Conservation (phyloP, 2,888 invertebrate genomes). For the Drosophila dives region DNA sequence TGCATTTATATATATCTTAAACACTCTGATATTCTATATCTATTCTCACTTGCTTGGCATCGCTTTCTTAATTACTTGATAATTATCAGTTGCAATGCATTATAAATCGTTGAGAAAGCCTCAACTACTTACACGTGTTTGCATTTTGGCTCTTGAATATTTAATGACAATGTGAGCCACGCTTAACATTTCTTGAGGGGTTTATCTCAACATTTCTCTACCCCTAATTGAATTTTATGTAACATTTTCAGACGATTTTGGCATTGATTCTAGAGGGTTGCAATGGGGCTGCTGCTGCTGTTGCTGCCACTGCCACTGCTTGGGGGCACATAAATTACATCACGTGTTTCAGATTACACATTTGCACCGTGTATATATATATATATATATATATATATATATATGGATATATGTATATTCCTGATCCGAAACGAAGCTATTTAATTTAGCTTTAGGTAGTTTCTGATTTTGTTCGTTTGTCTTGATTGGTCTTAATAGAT, state of each 20-base stretch:
- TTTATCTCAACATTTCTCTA: constrained; percentile 40
- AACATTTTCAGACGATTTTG: constrained; percentile 17
- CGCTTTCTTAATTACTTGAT: constrained; percentile 19
- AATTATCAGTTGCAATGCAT: constrained; percentile 23
- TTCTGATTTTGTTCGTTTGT: constrained; percentile 1
- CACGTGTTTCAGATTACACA: constrained; percentile 71
- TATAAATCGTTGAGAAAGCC: background rate
- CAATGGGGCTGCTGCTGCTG: background rate
- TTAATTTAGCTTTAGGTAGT: constrained; percentile 20
- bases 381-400: constrained; percentile 19
- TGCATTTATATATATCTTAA: background rate
- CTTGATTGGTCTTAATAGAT: constrained; percentile 15
- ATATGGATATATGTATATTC: constrained; percentile 15
- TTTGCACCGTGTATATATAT: constrained; percentile 46
- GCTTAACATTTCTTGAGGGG: constrained; percentile 21
- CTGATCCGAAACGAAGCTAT: constrained; percentile 33
- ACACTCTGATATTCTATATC: background rate
- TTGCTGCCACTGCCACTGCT: constrained; percentile 1
- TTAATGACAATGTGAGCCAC: constrained; percentile 31
- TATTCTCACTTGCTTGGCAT: background rate
- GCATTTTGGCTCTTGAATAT: constrained; percentile 23
- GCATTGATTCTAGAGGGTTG: constrained; percentile 47
- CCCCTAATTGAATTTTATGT: constrained; percentile 45
- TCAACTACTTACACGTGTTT: constrained; percentile 32
- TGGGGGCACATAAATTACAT: constrained; percentile 61